phyloP scores from a whole-genome alignment of 2,797 vertebrate genomes.

The Glossophaga mutica region DNA sequence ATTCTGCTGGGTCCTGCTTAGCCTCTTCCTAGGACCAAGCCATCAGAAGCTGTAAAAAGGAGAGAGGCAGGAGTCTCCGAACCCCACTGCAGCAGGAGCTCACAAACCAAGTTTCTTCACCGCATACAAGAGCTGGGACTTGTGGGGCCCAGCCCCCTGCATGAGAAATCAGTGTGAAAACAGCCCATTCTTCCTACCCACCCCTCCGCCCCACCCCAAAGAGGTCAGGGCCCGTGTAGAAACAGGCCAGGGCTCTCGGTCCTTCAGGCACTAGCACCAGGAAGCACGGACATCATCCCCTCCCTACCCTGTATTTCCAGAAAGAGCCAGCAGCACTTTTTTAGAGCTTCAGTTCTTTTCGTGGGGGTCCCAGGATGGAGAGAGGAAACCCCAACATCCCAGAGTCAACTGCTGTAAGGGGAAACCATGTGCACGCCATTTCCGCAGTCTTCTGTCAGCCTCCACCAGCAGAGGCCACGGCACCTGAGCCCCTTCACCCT shows the following conservation, averaged over 20 bases:
- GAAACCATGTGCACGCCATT: constrained; percentile 67
- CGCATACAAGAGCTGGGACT: not conserved
- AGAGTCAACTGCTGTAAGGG: constrained; percentile 48
- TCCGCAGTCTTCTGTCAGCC: constrained; percentile 33
- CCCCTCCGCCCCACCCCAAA: not conserved
- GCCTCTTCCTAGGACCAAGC: constrained; percentile 29
- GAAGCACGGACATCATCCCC: not conserved
- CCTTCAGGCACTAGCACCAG: not conserved
- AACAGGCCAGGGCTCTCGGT: not conserved
- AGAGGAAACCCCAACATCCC: constrained; percentile 49
- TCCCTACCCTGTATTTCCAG: not conserved
- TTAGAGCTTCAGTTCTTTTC: constrained; percentile 68
- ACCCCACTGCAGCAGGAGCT: not conserved
- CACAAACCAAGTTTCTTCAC: not conserved
- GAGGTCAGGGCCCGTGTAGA: not conserved
- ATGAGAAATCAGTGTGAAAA: not conserved
- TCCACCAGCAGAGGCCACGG: not conserved
- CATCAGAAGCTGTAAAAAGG: not conserved
- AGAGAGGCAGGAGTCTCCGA: not conserved
- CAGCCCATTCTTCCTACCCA: not conserved
- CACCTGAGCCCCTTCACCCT: not conserved
- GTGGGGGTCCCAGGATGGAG: constrained; percentile 41
- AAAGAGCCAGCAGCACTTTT: constrained; percentile 71
- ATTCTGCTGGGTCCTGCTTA: no score
- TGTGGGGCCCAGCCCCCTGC: not conserved